A percentile compares a stretch with the other conserved stretches of the same genome.
phyloP scores from a whole-genome alignment of 2,797 vertebrate species.

The Lagorchestes hirsutus region DNA sequence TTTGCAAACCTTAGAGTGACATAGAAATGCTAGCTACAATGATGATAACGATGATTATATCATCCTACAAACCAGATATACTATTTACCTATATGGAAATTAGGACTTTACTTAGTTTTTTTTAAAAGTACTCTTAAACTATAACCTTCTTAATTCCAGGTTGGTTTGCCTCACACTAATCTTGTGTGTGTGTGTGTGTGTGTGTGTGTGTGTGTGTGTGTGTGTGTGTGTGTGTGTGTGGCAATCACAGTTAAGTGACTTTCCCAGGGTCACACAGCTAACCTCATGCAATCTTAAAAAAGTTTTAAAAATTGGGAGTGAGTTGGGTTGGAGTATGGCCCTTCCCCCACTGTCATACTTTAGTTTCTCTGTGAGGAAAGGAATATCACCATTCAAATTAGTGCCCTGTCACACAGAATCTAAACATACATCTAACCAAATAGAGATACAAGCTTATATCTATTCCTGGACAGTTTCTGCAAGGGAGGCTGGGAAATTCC shows the following conservation, averaged over 20 bases:
- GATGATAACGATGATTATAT: neutral
- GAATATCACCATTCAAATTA: conserved; percentile 6
- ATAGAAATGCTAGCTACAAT: neutral
- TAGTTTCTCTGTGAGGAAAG: conserved; percentile 8
- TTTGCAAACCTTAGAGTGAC: neutral
- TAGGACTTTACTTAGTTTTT: conserved; percentile 4
- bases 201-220: too few relatives aligned
- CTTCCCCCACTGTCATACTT: neutral
- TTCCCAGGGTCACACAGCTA: too few relatives aligned
- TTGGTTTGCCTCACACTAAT: neutral
- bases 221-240: too few relatives aligned
- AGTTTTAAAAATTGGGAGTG: conserved; percentile 2
- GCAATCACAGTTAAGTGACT: too few relatives aligned
- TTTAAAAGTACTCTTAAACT: conserved; percentile 47
- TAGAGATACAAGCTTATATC: neutral
- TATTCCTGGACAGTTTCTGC: neutral
- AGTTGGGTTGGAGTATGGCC: neutral
- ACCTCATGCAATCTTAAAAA: neutral
- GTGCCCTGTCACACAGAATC: neutral
- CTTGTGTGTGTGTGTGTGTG: neutral
- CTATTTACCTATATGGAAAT: conserved; percentile 28
- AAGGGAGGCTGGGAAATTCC: neutral
- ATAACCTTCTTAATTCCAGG: neutral
- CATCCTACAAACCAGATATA: neutral
- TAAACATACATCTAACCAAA: conserved; percentile 33